Conservation (phyloP, 2,888 invertebrate species). For the Lacanobia oleracea region DNA sequence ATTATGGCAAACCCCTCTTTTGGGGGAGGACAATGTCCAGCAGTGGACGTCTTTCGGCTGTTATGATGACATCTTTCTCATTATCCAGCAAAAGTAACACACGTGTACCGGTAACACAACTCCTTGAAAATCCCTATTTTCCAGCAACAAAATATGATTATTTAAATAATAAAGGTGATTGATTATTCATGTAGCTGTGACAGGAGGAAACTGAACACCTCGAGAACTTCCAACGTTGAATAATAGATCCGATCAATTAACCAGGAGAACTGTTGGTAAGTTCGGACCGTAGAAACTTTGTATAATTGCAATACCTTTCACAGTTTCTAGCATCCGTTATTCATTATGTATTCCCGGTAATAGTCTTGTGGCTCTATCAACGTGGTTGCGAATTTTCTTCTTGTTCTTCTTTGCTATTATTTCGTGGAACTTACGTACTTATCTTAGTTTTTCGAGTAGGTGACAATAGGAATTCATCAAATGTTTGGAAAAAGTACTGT, state of each 20-base stretch:
- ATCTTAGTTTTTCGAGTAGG: not conserved
- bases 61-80: too few species aligned
- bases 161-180: slow-evolving; percentile 69
- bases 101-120: not conserved
- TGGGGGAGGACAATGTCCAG: too few species aligned
- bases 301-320: slow-evolving; percentile 80
- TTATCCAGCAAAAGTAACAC: not conserved
- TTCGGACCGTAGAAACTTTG: slow-evolving; percentile 74
- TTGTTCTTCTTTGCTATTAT: slow-evolving; percentile 7
- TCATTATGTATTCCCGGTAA: slow-evolving; percentile 74
- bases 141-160: slow-evolving; percentile 51
- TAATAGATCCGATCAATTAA: slow-evolving; percentile 87
- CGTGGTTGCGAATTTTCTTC: slow-evolving; percentile 35
- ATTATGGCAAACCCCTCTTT: too few species aligned
- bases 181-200: slow-evolving; percentile 72
- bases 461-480: too few species aligned
- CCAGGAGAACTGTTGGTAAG: slow-evolving; percentile 71
- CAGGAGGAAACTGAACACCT: slow-evolving; percentile 71
- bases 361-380: slow-evolving; percentile 59
- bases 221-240: slow-evolving; percentile 77
- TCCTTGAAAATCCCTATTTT: slow-evolving; percentile 14
- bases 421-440: not conserved
- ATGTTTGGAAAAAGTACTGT: too few species aligned
- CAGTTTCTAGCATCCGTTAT: slow-evolving; percentile 71
- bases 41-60: too few species aligned